Evolutionary conservation across 2,888 invertebrate species (phyloP).

Genomic region (Chelonus formosanus): DNA sequence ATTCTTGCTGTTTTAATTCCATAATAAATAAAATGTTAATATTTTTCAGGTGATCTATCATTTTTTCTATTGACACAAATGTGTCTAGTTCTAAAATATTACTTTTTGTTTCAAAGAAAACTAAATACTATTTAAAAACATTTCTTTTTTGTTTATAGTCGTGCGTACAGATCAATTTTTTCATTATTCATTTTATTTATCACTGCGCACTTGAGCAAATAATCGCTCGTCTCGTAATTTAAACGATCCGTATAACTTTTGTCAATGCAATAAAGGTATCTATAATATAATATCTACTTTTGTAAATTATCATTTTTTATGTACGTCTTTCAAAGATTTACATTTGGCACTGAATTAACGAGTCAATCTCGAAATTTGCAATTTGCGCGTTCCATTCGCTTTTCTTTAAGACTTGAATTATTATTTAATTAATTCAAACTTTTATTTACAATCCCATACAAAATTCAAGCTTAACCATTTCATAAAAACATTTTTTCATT

Average conservation of each 20-base stretch:
- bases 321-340: slow-evolving; percentile 45
- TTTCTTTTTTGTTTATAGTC: slow-evolving; percentile 1
- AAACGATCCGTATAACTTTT: not conserved
- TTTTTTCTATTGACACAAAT: no score
- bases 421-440: not conserved
- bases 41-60: no score
- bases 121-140: slow-evolving; percentile 9
- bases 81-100: no score
- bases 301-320: slow-evolving; percentile 19
- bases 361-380: not conserved
- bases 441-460: no score
- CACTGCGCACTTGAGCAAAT: slow-evolving; percentile 42
- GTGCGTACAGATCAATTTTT: slow-evolving; percentile 9
- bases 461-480: no score
- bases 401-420: not conserved
- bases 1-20: no score
- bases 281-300: not conserved
- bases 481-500: not conserved
- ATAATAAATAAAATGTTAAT: no score
- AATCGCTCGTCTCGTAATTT: slow-evolving; percentile 34
- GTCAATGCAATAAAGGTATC: slow-evolving; percentile 21
- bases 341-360: slow-evolving; percentile 52
- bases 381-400: not conserved
- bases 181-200: not conserved
- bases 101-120: no score